Percentiles rank a stretch among this genome's conserved stretches.
Evolutionary conservation across 1,140 invertebrate genomes (phyloP).

Genomic region (Ips nitidus): DNA sequence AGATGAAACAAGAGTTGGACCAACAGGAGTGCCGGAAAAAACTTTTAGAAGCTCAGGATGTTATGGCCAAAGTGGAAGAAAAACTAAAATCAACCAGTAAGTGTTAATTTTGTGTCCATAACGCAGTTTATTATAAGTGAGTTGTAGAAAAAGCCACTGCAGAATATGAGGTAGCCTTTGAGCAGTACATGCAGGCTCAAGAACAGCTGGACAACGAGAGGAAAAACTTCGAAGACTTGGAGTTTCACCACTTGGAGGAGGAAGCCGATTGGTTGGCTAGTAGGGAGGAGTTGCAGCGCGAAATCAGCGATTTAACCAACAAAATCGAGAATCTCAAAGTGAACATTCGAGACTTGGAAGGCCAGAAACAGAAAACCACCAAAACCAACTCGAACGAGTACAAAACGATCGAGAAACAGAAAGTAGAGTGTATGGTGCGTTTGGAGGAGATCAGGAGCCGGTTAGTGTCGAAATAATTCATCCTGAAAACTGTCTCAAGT

Average conservation of each 20-base stretch:
- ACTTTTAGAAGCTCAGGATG: conserved; percentile 57
- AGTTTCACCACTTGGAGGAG: conserved; percentile 91
- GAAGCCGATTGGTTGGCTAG: conserved; percentile 80
- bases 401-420: conserved; percentile 46
- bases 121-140: not conserved
- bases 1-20: conserved; percentile 56
- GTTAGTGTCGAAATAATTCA: not conserved
- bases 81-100: conserved; percentile 38
- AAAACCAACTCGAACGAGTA: conserved; percentile 47
- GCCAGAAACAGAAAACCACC: conserved; percentile 57
- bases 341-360: conserved; percentile 66
- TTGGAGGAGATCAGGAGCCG: conserved; percentile 44
- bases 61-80: conserved; percentile 59
- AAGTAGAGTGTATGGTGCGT: conserved; percentile 45
- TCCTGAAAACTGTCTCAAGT: not conserved
- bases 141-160: conserved; percentile 25
- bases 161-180: conserved; percentile 52
- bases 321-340: conserved; percentile 65
- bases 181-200: conserved; percentile 64
- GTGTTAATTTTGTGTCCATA: not conserved
- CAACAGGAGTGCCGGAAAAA: conserved; percentile 64
- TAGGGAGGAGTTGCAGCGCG: conserved; percentile 79
- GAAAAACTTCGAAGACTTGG: conserved; percentile 87
- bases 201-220: conserved; percentile 71
- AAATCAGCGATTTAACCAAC: conserved; percentile 67